Conservation (phyloP, 1,140 invertebrate genomes). For the Brachionus plicatilis region DNA sequence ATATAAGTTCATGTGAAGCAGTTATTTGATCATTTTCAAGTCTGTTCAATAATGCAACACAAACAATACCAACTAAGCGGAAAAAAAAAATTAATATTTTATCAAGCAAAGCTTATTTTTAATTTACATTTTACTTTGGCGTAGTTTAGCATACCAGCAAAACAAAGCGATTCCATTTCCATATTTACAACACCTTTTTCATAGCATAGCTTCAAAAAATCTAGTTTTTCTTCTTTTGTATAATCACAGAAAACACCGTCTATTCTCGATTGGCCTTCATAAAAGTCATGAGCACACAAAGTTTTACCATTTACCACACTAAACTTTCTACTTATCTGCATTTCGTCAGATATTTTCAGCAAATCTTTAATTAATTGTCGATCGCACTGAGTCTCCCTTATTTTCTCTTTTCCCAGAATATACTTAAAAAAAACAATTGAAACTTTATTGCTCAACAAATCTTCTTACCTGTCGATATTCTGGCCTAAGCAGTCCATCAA, state of each 20-base stretch:
- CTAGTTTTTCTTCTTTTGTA: constrained; percentile 78
- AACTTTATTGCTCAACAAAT: not conserved
- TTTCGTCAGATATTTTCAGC: not conserved
- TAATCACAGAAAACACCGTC: constrained; percentile 97
- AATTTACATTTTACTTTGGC: constrained; percentile 66
- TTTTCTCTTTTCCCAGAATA: constrained; percentile 28
- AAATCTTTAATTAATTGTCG: not conserved
- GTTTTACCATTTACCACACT: constrained; percentile 72
- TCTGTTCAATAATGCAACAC: constrained; percentile 84
- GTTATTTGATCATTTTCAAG: constrained; percentile 85
- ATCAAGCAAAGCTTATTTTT: not conserved
- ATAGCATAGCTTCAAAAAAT: constrained; percentile 72
- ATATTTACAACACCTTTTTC: constrained; percentile 83
- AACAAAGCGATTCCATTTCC: constrained; percentile 91
- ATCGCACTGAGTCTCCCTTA: constrained; percentile 33
- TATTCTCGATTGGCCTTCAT: constrained; percentile 86
- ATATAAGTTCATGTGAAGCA: constrained; percentile 73
- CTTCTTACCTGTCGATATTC: constrained; percentile 28
- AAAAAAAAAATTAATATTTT: not conserved
- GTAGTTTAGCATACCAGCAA: constrained; percentile 84
- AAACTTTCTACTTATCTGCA: not conserved
- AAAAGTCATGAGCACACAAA: constrained; percentile 92
- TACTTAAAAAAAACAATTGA: not conserved
- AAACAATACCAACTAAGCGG: constrained; percentile 73
- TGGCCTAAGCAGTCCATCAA: constrained; percentile 59